phyloP scores from a whole-genome alignment of 2,888 invertebrate species.

The Uloborus plumipes region DNA sequence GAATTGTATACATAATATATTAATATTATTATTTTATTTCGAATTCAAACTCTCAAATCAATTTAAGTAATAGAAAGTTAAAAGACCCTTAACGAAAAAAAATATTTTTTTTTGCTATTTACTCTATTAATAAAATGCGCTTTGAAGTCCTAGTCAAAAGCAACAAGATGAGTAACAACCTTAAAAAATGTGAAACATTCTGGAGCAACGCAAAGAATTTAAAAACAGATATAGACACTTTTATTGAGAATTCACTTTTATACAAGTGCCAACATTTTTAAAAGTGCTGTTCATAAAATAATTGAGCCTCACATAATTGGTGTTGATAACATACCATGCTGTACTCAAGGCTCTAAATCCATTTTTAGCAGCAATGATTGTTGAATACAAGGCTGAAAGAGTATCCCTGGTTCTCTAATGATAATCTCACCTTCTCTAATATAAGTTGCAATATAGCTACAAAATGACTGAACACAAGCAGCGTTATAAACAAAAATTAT shows the following conservation, averaged over 20 bases:
- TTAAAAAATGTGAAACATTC: background rate
- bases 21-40: too few relatives aligned
- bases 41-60: too few relatives aligned
- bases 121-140: too few relatives aligned
- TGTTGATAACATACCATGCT: slow-evolving; percentile 30
- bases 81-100: too few relatives aligned
- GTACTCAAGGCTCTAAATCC: slow-evolving; percentile 21
- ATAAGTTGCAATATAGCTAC: too few relatives aligned
- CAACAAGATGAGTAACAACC: too few relatives aligned
- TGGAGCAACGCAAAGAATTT: background rate
- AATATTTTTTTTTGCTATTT: too few relatives aligned
- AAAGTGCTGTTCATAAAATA: slow-evolving; percentile 58
- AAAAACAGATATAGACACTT: slow-evolving; percentile 54
- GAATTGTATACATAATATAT: too few relatives aligned
- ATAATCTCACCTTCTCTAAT: background rate
- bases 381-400: slow-evolving; percentile 57
- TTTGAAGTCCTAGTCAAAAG: too few relatives aligned
- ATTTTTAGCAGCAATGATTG: slow-evolving; percentile 56
- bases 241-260: slow-evolving; percentile 45
- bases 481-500: background rate
- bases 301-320: slow-evolving; percentile 39
- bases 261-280: slow-evolving; percentile 51
- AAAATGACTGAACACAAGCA: background rate
- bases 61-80: too few relatives aligned
- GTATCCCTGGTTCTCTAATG: slow-evolving; percentile 44